phyloP scores from a whole-genome alignment of 2,113 vertebrate genomes.

The Psittacula cyanocephala region DNA sequence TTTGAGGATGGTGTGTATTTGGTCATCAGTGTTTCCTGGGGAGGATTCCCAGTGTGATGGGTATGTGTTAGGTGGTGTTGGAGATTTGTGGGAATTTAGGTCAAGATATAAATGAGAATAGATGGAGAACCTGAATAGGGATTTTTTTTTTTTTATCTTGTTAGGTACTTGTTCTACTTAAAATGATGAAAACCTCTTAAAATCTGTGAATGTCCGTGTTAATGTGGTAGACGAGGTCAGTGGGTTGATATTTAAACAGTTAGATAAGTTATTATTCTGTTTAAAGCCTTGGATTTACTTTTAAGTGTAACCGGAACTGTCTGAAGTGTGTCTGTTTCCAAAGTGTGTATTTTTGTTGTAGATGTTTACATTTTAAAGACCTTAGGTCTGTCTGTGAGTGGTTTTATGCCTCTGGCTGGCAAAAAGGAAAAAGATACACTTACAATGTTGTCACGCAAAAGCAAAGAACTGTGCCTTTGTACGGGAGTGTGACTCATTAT shows the following conservation, averaged over 20 bases:
- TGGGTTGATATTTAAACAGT: background rate
- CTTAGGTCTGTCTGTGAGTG: background rate
- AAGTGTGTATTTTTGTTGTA: slow-evolving; percentile 26
- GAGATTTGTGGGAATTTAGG: background rate
- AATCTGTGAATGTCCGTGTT: background rate
- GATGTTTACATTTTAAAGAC: slow-evolving; percentile 43
- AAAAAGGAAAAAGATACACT: slow-evolving; percentile 54
- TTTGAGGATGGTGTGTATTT: background rate
- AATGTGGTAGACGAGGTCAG: background rate
- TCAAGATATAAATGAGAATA: background rate
- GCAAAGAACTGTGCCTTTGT: slow-evolving; percentile 60
- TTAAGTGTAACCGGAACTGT: slow-evolving; percentile 41
- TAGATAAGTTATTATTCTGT: background rate
- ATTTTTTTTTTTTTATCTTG: no score
- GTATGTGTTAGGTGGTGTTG: background rate
- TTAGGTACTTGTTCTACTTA: background rate
- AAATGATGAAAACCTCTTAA: background rate
- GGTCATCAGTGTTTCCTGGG: background rate
- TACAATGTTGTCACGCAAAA: slow-evolving; percentile 47
- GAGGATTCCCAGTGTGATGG: background rate
- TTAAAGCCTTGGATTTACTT: background rate
- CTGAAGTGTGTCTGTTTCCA: slow-evolving; percentile 7
- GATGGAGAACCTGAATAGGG: background rate
- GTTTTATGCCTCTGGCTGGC: slow-evolving; percentile 62
- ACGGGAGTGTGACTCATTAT: slow-evolving; percentile 11